Percentiles rank a stretch among this genome's conserved stretches.
Conservation (phyloP, 1,140 invertebrate genomes). For the Araneus ventricosus region DNA sequence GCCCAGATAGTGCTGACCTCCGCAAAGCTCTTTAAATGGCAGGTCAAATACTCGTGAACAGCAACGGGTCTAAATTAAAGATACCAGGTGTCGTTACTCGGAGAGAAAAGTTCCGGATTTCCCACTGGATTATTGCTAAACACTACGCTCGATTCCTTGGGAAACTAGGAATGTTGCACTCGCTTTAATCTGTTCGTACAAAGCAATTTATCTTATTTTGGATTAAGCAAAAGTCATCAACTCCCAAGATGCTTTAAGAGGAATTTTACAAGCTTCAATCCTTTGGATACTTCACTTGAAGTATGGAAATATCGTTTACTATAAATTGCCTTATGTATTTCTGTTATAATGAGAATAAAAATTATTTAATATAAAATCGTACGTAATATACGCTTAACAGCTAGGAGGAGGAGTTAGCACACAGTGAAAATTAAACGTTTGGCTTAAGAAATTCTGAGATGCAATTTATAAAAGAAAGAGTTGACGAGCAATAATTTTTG, state of each 20-base stretch:
- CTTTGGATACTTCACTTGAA: too few relatives aligned
- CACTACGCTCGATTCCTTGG: background rate
- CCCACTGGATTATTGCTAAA: background rate
- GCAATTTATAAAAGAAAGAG: too few relatives aligned
- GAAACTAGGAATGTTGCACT: background rate
- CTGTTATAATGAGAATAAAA: too few relatives aligned
- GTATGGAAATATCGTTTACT: too few relatives aligned
- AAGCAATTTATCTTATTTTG: background rate
- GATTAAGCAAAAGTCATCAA: background rate
- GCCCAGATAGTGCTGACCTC: conserved; percentile 2
- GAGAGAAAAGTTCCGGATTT: background rate
- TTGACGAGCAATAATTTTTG: too few relatives aligned
- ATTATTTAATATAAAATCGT: too few relatives aligned
- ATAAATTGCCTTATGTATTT: too few relatives aligned
- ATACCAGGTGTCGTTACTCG: background rate
- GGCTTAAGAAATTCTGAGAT: too few relatives aligned
- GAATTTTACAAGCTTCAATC: too few relatives aligned
- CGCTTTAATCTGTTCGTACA: background rate
- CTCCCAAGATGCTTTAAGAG: background rate
- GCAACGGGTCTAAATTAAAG: background rate
- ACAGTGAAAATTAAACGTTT: too few relatives aligned
- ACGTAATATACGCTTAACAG: too few relatives aligned
- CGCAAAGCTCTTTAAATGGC: background rate
- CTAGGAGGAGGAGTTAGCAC: too few relatives aligned
- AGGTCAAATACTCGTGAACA: background rate